Conservation (phyloP, 2,797 vertebrate genomes). For the Eutrigla gurnardus region DNA sequence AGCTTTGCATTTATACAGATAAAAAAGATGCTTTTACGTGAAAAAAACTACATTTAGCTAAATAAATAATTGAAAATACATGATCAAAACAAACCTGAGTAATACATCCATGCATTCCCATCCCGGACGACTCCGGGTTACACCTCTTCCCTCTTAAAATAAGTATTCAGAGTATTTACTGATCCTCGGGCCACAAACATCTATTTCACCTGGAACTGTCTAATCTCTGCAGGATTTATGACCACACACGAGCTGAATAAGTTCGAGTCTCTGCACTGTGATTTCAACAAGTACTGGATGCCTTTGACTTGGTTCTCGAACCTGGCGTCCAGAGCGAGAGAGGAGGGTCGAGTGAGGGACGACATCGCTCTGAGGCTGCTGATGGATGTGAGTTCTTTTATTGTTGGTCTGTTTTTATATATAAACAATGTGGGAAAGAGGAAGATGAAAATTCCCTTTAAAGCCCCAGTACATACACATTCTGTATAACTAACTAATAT, state of each 20-base stretch:
- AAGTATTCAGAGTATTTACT: background rate
- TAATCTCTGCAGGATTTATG: conserved; percentile 87
- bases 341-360: conserved; percentile 86
- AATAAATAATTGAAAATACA: background rate
- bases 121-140: background rate
- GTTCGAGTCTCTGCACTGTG: conserved; percentile 88
- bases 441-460: background rate
- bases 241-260: conserved; percentile 85
- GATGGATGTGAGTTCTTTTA: conserved; percentile 85
- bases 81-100: background rate
- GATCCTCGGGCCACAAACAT: background rate
- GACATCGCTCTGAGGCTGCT: conserved; percentile 90
- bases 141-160: background rate
- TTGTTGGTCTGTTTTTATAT: background rate
- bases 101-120: background rate
- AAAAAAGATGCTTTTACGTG: background rate
- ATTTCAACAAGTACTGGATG: conserved; percentile 97
- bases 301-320: conserved; percentile 93
- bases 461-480: background rate
- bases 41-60: background rate
- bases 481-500: background rate
- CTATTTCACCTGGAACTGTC: background rate
- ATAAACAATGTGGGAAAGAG: background rate
- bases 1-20: background rate
- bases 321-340: conserved; percentile 86